These are phyloP conservation scores for Gobionotothen gibberifrons DNA, from an alignment of 2,797 vertebrate genomes.

Conservation along the genomic window DNA sequence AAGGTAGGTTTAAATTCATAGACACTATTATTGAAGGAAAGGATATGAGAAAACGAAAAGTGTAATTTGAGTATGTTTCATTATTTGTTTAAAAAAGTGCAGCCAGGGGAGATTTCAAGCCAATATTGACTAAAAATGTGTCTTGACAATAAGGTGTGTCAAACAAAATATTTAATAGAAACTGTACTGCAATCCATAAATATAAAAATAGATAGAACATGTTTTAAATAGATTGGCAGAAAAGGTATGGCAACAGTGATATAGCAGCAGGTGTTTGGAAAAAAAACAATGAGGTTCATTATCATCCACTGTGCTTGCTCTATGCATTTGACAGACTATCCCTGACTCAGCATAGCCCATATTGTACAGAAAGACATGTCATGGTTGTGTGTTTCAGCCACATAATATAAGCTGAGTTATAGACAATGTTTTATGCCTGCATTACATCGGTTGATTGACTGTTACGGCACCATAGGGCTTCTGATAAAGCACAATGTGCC, in stretches of 20 bases:
- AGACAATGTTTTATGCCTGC: constrained; percentile 20
- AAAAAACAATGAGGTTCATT: constrained; percentile 6
- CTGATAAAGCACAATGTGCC: constrained; percentile 34
- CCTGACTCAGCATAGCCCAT: constrained; percentile 26
- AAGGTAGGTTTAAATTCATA: not conserved
- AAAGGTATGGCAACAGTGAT: not conserved
- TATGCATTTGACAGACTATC: constrained; percentile 7
- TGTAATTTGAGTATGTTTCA: constrained; percentile 41
- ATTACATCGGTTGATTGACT: constrained; percentile 34
- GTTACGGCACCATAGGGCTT: constrained; percentile 5
- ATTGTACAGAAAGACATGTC: constrained; percentile 9
- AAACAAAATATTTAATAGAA: not conserved
- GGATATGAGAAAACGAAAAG: constrained; percentile 15
- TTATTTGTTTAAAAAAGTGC: constrained; percentile 32
- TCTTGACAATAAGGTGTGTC: not conserved
- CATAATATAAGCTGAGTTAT: constrained; percentile 5
- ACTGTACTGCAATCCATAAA: not conserved
- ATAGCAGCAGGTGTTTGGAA: constrained; percentile 15
- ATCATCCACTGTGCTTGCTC: constrained; percentile 1
- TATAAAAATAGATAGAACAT: not conserved
- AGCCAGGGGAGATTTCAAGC: constrained; percentile 18
- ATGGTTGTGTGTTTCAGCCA: constrained; percentile 12
- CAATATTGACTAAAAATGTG: constrained; percentile 19
- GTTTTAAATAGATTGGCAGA: not conserved
- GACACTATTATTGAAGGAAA: constrained; percentile 26